Evolutionary conservation across 2,797 vertebrate genomes (phyloP).

Genomic region (Melopsittacus undulatus): DNA sequence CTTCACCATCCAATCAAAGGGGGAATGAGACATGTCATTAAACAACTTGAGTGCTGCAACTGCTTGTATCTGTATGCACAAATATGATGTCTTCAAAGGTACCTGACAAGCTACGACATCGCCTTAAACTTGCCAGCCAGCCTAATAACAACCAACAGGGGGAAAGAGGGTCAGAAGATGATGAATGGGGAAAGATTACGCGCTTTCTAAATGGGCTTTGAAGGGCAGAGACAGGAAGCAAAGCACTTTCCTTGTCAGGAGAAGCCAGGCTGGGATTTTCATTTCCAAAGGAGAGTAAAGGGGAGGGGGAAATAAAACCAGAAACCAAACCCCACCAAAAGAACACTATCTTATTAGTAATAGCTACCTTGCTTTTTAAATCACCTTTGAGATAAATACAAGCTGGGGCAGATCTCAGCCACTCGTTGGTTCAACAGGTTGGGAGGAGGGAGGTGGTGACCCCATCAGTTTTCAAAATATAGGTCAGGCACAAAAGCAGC

Average conservation of each 20-base stretch:
- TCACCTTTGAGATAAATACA: constrained; percentile 9
- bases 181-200: background rate
- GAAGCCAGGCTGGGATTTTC: background rate
- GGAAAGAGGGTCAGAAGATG: background rate
- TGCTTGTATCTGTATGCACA: background rate
- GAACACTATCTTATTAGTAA: constrained; percentile 29
- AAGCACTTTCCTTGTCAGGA: background rate
- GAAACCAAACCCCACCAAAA: background rate
- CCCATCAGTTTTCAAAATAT: constrained; percentile 72
- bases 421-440: constrained; percentile 49
- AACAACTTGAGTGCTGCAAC: background rate
- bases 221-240: background rate
- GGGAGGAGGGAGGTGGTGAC: constrained; percentile 63
- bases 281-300: constrained; percentile 11
- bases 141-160: background rate
- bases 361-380: constrained; percentile 54
- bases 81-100: background rate
- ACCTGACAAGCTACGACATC: background rate
- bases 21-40: background rate
- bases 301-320: background rate
- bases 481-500: constrained; percentile 71
- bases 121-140: background rate
- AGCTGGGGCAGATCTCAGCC: constrained; percentile 8
- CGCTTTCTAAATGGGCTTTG: background rate
- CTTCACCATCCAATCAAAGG: background rate